Conservation (phyloP, 2,113 vertebrate species). For the Phrynosoma blainvillii region DNA sequence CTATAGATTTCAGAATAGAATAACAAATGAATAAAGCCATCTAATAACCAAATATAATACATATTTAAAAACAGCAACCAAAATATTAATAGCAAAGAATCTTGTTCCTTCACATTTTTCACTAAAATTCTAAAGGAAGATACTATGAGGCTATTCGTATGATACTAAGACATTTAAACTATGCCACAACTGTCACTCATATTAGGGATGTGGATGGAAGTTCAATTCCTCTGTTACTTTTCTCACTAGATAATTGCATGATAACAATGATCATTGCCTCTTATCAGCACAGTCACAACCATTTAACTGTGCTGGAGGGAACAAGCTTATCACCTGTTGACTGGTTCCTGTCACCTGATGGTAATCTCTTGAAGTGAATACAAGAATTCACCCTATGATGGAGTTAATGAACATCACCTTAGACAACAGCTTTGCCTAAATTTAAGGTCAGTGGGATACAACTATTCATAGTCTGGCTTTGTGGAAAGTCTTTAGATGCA, state of each 20-base stretch:
- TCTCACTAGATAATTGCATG: not conserved
- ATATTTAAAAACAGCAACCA: no score
- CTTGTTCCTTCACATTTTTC: not conserved
- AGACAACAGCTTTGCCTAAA: not conserved
- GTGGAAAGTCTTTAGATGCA: not conserved
- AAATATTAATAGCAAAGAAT: not conserved
- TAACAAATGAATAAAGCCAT: not conserved
- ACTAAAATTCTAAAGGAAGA: not conserved
- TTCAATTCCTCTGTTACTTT: not conserved
- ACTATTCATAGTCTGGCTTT: not conserved
- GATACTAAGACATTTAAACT: not conserved
- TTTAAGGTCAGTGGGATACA: not conserved
- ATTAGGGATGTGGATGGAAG: not conserved
- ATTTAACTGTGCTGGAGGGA: not conserved
- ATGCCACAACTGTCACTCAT: not conserved
- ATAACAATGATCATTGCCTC: conserved; percentile 4
- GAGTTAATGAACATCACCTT: conserved; percentile 7
- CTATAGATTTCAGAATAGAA: not conserved
- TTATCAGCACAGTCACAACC: conserved; percentile 2
- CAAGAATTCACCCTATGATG: not conserved
- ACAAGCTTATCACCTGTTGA: conserved; percentile 5
- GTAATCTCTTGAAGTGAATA: not conserved
- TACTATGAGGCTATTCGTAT: not conserved
- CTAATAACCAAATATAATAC: no score
- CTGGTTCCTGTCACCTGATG: conserved; percentile 2